Base-by-base conservation (phyloP, 2,888 invertebrate genomes). In the Melanostoma mellinum region DNA sequence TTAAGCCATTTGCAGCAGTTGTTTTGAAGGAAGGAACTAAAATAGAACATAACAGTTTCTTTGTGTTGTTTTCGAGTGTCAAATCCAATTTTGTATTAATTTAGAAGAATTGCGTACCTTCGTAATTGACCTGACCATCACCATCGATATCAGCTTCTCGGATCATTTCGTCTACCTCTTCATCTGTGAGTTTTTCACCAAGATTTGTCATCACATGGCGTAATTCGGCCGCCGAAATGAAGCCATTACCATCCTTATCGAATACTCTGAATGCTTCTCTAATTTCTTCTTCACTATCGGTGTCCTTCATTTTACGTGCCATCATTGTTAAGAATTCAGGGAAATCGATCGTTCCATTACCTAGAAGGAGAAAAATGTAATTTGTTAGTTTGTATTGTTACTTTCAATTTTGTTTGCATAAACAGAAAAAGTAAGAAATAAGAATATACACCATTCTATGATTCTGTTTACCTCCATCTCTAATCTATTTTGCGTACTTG, bases 251-350 rank as follows among this genome's bases (percentile, higher is more conserved):
- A 93, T 99, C 99, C 93, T 99, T 98, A 94, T 99, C 99, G 93
- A 99, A 99, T 89, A 98, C 98, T 93, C 98, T 95, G 96, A 99
- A 97, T 88, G 99, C 99, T 93, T 99, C 99, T 92, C 98, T 96
- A 92, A 99, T 98, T 93, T 99, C 99, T 92, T 99, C 98, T 94
- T 98, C 98, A 92, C 98, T 97, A 93, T 99, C 99, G 87, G 99
- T 99, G 93, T 99, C 99, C 93, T 99, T 99, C 98, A 99, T 99
- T 95, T 99, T 99, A 91, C 99, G 95, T 90, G 99, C 99, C 99
- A 99, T 99, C 99, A 99, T 99, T 92, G 99, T 99, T 90, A 99
- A 95, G 94, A 99, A 99, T 93, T 99, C 99, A 89, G 99, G 99
- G 93, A 99, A 99, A 94, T 99, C 99, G 93, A 99, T 99, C 92